Evolutionary conservation across 2,113 vertebrate genomes (phyloP), one percentile per base, ranked within the genome.

Genomic region (Prietella phreatophila): DNA sequence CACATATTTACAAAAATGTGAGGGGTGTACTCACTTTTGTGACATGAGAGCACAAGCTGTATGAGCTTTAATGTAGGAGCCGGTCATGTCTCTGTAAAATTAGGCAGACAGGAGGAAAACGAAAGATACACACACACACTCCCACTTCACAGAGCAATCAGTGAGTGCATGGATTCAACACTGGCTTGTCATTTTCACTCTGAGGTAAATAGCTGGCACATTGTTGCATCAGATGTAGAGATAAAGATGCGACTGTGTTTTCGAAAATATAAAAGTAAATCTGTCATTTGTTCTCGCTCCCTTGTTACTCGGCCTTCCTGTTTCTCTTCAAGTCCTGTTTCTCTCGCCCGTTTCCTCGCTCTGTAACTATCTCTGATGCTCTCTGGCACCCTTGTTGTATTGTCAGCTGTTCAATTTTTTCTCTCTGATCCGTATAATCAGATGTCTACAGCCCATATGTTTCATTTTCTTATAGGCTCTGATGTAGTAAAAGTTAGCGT

Each of bases 221-320:
- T 25, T 36, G 58, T 50, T 67, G 25, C 14, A 61, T 53, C 71
- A 58, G 88, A 63, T 85, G 42, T 83, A 87, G 83, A 87, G 88
- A 89, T 89, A 73, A 84, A 86, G 84, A 73, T 63, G 53, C 22
- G 25, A 39, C 65, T 55, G 6, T 89, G 61, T 89, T 86, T 87
- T 84, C 2, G 42, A 67, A 83, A 89, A 82, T 82, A 80, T 79
- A 83, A 85, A 89, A 81, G 79, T 83, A 73, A 86, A 83, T 53
- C 79, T 76, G 39, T 87, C 55, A 55, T 88, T 81, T 89, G 60
- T 89, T 80, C 36, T 30, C 27, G 4, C 50, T 17, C 14, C 39
- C 11, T 36, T 60, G 25, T 69, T 55, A 39, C 39, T 56, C 36
- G 1, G 30, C 14, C 60, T 78, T 30, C 22, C 22, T 42, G 3